Evolutionary conservation across 2,797 vertebrate genomes (phyloP).

Genomic region (Pygocentrus nattereri): DNA sequence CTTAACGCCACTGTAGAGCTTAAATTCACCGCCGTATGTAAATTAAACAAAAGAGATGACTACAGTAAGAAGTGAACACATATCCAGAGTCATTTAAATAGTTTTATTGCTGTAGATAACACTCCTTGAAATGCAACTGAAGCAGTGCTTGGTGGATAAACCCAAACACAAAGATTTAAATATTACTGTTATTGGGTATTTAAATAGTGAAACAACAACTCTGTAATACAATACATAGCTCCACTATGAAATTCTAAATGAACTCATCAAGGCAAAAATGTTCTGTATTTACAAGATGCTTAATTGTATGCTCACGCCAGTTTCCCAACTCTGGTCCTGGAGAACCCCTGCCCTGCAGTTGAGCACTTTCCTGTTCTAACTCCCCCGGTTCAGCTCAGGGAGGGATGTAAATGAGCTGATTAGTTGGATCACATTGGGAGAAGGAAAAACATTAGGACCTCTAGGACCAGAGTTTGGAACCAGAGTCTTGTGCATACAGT

Average conservation of each 20-base stretch:
- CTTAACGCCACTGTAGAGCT: background rate
- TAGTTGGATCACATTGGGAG: background rate
- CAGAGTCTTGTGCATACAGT: slow-evolving; percentile 67
- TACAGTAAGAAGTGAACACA: slow-evolving; percentile 22
- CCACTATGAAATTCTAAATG: slow-evolving; percentile 77
- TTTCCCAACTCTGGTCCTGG: background rate
- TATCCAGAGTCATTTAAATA: slow-evolving; percentile 65
- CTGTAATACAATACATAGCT: slow-evolving; percentile 80
- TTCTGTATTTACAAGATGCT: slow-evolving; percentile 74
- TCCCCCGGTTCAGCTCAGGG: background rate
- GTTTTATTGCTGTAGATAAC: slow-evolving; percentile 80
- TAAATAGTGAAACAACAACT: slow-evolving; percentile 87
- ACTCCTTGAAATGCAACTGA: slow-evolving; percentile 70
- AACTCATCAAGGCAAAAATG: slow-evolving; percentile 71
- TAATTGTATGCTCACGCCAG: slow-evolving; percentile 40
- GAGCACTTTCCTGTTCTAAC: background rate
- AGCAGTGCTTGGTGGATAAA: slow-evolving; percentile 67
- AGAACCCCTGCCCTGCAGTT: background rate
- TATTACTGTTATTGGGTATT: slow-evolving; percentile 81
- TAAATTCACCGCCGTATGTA: background rate
- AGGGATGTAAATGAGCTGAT: background rate
- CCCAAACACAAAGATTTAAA: slow-evolving; percentile 66
- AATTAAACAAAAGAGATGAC: background rate
- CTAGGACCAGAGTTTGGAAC: background rate
- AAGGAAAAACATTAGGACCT: background rate